Evolutionary conservation across 2,888 invertebrate species (phyloP).

Genomic region (Lymantria dispar): DNA sequence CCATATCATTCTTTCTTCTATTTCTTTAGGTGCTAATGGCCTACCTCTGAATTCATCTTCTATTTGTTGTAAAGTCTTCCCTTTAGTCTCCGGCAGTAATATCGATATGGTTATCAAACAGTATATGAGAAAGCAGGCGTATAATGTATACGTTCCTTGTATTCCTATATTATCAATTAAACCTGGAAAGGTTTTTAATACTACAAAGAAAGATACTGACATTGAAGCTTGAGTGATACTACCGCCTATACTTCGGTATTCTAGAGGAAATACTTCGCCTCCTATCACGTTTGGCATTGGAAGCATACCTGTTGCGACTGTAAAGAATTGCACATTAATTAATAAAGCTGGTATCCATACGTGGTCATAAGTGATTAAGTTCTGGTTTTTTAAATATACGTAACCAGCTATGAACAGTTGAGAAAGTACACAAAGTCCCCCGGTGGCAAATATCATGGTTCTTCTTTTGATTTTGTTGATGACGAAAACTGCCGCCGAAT

Average conservation of each 20-base stretch:
- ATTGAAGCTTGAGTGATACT: conserved; percentile 82
- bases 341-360: conserved; percentile 72
- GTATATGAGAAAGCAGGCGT: conserved; percentile 74
- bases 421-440: conserved; percentile 77
- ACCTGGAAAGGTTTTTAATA: conserved; percentile 83
- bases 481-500: conserved; percentile 81
- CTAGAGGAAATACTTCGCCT: conserved; percentile 85
- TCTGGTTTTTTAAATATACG: conserved; percentile 49
- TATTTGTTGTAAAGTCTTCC: conserved; percentile 84
- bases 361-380: conserved; percentile 44
- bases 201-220: conserved; percentile 81
- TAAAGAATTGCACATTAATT: conserved; percentile 78
- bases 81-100: conserved; percentile 85
- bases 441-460: conserved; percentile 82
- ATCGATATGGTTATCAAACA: conserved; percentile 78
- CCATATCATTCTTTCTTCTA: conserved; percentile 47
- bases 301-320: conserved; percentile 81
- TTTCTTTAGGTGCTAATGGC: conserved; percentile 43
- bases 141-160: conserved; percentile 81
- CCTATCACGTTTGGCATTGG: conserved; percentile 87
- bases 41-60: conserved; percentile 78
- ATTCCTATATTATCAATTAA: conserved; percentile 75
- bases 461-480: conserved; percentile 83
- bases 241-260: conserved; percentile 83
- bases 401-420: conserved; percentile 77